Base-by-base conservation (phyloP, 2,888 invertebrate genomes). In the Leptinotarsa peninsularis region DNA sequence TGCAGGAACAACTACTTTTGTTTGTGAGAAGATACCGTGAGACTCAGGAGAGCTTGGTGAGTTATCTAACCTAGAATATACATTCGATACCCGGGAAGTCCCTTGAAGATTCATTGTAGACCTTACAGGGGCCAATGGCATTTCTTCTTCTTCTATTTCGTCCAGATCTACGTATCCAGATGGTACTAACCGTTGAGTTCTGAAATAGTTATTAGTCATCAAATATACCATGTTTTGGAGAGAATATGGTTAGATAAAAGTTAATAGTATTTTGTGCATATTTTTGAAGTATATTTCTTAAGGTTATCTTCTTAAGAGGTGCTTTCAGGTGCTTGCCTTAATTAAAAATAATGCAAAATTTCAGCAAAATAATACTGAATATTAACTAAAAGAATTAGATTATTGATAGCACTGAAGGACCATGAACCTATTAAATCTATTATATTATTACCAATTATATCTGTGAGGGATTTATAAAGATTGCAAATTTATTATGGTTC, bases 11-110 rank as follows among this genome's bases (percentile, higher is more conserved):
- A 90, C 84, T 74, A 88, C 87, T 82, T 88, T 89, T 3, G 89
- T 85, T 15, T 85, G 82, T 21, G 84, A 80, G 49, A 86, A 82
- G 71, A 86, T 86, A 4, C 86, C 86, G 71, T 86, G 90, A 3
- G 86, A 84, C 74, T 85, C 84, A 4, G 81, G 79, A n/a, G 82
- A 81, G 5, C 76, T 70, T 15, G 89, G 86, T 21, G 85, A 83
- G 1, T 89, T 86, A 80, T 91, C 91, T 21, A 91, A 83, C 71
- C 91, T 87, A 4, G 91, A 88, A 78, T 88, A 87, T 23, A 88
- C 83, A 78, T 86, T 87, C 0, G 85, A 83, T n/a, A 83, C 67
- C 69, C 85, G 80, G 2, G 83, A 81, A 15, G 84, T 83, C 4
- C 85, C 84, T 75, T 86, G 84, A 43, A 86, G 78, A 17, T 83